phyloP scores from a whole-genome alignment of 1,140 invertebrate species.

The Pinna nobilis region DNA sequence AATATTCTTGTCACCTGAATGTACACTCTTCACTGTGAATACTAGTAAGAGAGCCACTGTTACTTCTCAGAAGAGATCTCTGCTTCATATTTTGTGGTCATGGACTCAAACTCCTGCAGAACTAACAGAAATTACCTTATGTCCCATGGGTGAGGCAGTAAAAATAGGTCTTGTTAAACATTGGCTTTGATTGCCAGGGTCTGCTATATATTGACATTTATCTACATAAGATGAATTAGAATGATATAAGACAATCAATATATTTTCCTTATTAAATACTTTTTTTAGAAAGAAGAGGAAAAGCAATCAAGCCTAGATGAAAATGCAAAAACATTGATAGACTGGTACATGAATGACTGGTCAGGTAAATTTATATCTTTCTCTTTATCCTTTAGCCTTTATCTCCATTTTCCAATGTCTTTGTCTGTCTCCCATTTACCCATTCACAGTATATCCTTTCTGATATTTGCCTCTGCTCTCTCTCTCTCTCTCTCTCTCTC shows the following conservation, averaged over 20 bases:
- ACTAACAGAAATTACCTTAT: no score
- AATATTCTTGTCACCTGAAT: no score
- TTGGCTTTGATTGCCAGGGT: background rate
- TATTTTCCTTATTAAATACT: background rate
- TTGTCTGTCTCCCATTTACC: background rate
- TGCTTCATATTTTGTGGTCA: no score
- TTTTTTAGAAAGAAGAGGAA: conserved; percentile 1
- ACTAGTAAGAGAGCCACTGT: no score
- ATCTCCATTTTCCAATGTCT: background rate
- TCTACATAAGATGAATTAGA: no score
- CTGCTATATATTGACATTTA: background rate
- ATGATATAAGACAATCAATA: background rate
- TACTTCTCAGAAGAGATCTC: no score
- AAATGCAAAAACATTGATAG: conserved; percentile 48
- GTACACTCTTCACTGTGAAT: no score
- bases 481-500: background rate
- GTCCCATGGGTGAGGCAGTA: background rate
- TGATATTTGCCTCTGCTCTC: background rate
- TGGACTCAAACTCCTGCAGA: no score
- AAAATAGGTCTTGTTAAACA: background rate
- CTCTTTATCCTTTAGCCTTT: background rate
- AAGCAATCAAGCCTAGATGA: conserved; percentile 34
- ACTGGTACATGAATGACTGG: conserved; percentile 64
- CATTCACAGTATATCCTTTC: background rate
- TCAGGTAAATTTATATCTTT: conserved; percentile 51